These are phyloP conservation scores for Euphydryas editha DNA, from an alignment of 2,888 invertebrate species.

Conservation along the genomic window DNA sequence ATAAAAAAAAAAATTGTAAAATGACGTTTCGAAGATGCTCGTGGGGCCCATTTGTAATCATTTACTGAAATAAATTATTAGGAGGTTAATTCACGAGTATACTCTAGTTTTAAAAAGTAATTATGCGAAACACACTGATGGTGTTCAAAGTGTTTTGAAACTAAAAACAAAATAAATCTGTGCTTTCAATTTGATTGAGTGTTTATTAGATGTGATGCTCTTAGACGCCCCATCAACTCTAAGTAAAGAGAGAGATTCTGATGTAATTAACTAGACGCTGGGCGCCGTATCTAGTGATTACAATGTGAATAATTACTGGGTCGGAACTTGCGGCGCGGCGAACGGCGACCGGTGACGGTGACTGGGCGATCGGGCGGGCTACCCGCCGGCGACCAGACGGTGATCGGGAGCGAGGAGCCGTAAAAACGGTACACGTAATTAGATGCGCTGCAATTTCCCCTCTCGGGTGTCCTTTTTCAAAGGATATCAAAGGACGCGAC, in stretches of 20 bases:
- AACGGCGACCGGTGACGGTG: not conserved
- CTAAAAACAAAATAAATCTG: not conserved
- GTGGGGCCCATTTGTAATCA: too few species aligned
- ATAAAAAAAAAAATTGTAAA: too few species aligned
- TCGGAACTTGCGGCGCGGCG: not conserved
- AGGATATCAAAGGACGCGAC: not conserved
- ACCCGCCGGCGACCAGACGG: not conserved
- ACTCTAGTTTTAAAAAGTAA: too few species aligned
- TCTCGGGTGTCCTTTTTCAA: conserved; percentile 2
- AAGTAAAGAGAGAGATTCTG: conserved; percentile 1
- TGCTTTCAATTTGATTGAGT: not conserved
- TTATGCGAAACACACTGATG: too few species aligned
- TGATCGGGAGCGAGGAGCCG: not conserved
- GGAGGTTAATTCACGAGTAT: too few species aligned
- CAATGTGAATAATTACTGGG: conserved; percentile 12
- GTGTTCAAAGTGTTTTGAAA: too few species aligned
- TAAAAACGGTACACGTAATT: conserved; percentile 7
- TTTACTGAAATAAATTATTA: too few species aligned
- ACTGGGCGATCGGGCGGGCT: not conserved
- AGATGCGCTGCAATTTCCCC: conserved; percentile 4
- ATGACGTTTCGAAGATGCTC: too few species aligned
- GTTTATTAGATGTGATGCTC: not conserved
- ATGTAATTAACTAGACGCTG: conserved; percentile 1
- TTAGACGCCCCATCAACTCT: not conserved
- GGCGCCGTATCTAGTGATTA: conserved; percentile 1